A percentile compares a stretch with the other conserved stretches of the same genome.
These are phyloP conservation scores for Chaenocephalus aceratus DNA, from an alignment of 2,113 vertebrate species.

Conservation along the genomic window DNA sequence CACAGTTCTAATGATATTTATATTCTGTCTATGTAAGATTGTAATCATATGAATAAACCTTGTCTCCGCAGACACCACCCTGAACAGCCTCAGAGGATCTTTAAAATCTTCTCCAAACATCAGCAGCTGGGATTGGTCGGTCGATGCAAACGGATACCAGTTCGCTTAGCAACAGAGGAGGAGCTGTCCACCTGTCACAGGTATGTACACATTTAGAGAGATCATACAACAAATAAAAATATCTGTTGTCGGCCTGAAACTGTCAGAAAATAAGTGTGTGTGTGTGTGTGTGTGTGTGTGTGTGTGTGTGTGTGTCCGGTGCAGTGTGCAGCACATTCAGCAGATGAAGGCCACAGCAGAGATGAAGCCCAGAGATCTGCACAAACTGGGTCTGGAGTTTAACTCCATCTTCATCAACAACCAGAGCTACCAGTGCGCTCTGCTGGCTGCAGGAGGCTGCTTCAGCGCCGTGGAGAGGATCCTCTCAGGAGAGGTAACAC, in stretches of 20 bases:
- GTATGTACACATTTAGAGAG: slow-evolving; percentile 63
- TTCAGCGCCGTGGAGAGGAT: slow-evolving; percentile 84
- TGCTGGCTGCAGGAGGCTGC: slow-evolving; percentile 85
- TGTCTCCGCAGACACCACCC: slow-evolving; percentile 85
- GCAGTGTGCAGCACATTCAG: slow-evolving; percentile 81
- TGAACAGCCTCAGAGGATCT: slow-evolving; percentile 89
- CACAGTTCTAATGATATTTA: too few species aligned
- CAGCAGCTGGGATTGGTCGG: slow-evolving; percentile 82
- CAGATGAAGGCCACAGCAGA: slow-evolving; percentile 78
- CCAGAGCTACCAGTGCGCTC: slow-evolving; percentile 85
- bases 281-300: not conserved
- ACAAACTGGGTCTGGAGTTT: slow-evolving; percentile 82
- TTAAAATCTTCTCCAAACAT: slow-evolving; percentile 85
- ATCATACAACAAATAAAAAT: not conserved
- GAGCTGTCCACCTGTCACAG: slow-evolving; percentile 90
- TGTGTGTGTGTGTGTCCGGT: too few species aligned
- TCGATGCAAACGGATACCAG: slow-evolving; percentile 83
- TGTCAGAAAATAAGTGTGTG: not conserved
- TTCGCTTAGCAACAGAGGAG: slow-evolving; percentile 83
- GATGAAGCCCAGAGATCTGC: slow-evolving; percentile 88
- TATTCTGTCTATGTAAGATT: not conserved
- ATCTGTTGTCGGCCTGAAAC: not conserved
- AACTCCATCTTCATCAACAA: slow-evolving; percentile 89
- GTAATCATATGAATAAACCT: not conserved
- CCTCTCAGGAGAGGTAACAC: slow-evolving; percentile 77